Evolutionary conservation across 2,113 vertebrate species (phyloP).

Genomic region (Phalacrocorax brasilianus): DNA sequence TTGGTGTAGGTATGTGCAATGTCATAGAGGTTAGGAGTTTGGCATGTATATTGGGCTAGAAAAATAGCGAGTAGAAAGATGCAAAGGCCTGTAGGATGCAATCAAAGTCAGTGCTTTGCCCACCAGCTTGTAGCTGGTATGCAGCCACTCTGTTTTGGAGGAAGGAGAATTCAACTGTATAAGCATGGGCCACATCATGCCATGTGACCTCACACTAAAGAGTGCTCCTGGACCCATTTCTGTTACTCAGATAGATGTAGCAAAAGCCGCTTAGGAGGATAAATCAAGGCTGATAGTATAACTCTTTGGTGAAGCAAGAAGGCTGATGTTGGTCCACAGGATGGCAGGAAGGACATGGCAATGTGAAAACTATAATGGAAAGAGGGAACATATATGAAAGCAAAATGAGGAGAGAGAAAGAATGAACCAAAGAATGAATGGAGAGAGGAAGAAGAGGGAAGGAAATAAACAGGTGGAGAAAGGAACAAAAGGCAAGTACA

Average conservation of each 20-base stretch:
- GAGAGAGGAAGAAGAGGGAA: neutral
- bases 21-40: neutral
- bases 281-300: neutral
- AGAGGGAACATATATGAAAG: neutral
- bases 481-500: neutral
- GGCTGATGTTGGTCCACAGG: neutral
- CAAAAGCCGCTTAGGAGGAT: neutral
- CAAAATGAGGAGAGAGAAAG: neutral
- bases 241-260: neutral
- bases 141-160: neutral
- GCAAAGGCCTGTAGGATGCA: neutral
- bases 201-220: neutral
- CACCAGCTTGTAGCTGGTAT: neutral
- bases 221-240: neutral
- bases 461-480: neutral
- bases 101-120: neutral
- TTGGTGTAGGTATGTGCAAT: neutral
- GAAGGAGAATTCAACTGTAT: neutral
- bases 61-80: neutral
- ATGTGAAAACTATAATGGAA: neutral
- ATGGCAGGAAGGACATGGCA: neutral
- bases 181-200: neutral
- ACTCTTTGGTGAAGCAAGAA: neutral
- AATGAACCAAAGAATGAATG: neutral
- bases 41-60: neutral